phyloP scores from a whole-genome alignment of 1,140 invertebrate genomes.

The Anthonomus grandis region DNA sequence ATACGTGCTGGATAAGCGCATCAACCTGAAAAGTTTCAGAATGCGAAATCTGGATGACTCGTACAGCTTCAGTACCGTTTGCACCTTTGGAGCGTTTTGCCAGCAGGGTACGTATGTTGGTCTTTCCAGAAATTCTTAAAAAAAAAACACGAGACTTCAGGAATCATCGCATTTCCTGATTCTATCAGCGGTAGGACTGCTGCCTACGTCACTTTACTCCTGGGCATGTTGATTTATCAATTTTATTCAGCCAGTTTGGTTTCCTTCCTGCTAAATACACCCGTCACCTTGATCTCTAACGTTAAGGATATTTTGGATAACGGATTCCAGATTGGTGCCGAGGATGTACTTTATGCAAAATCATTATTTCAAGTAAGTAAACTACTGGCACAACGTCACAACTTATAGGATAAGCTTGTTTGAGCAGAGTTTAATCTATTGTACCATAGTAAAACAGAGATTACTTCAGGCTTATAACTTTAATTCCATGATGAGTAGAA shows the following conservation, averaged over 20 bases:
- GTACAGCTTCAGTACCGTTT: conserved; percentile 33
- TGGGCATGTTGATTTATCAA: conserved; percentile 62
- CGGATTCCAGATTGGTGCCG: conserved; percentile 32
- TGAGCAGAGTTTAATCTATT: no score
- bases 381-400: no score
- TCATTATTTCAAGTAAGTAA: conserved; percentile 32
- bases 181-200: conserved; percentile 58
- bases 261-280: conserved; percentile 63
- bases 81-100: conserved; percentile 36
- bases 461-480: no score
- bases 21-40: background rate
- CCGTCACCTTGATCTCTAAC: conserved; percentile 60
- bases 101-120: conserved; percentile 31
- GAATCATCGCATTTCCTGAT: conserved; percentile 27
- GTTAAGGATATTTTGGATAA: conserved; percentile 41
- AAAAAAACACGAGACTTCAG: conserved; percentile 11
- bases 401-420: no score
- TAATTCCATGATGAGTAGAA: no score
- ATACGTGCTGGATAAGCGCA: conserved; percentile 9
- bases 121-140: background rate
- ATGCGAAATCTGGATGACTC: conserved; percentile 16
- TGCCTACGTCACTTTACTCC: conserved; percentile 58
- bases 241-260: conserved; percentile 74
- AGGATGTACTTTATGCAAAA: conserved; percentile 33
- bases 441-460: no score